Conservation (phyloP, 2,888 invertebrate genomes). For the Melieria picta region DNA sequence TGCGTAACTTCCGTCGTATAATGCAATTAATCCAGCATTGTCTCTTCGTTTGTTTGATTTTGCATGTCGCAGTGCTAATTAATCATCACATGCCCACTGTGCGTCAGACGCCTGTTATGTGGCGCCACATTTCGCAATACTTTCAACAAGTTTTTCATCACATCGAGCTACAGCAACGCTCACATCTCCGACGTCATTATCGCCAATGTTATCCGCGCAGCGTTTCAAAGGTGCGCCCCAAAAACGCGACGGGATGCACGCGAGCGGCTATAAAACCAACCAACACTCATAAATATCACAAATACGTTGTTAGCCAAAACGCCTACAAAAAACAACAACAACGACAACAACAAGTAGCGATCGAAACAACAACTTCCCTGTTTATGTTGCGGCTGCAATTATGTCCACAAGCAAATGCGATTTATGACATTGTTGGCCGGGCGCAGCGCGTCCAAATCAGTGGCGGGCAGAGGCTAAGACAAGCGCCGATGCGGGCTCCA, state of each 20-base stretch:
- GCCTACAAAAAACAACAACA: conserved; percentile 39
- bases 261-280: no score
- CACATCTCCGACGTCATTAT: background rate
- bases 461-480: background rate
- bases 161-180: conserved; percentile 8
- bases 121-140: conserved; percentile 2
- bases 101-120: no score
- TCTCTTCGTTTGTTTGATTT: no score
- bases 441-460: background rate
- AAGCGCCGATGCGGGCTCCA: background rate
- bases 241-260: no score
- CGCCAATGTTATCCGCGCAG: no score
- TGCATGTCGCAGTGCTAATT: no score
- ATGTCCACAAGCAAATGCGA: conserved; percentile 26
- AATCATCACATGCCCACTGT: no score
- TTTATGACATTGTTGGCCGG: conserved; percentile 6
- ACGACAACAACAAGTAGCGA: conserved; percentile 20
- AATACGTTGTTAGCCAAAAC: background rate
- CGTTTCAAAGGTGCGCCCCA: no score
- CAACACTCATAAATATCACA: no score
- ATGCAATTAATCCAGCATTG: no score
- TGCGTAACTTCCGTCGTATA: no score
- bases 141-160: conserved; percentile 18
- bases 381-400: conserved; percentile 33
- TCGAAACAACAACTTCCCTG: conserved; percentile 31